These are phyloP conservation scores for Ptychobarbus kaznakovi DNA, from an alignment of 2,797 vertebrate species.

Conservation along the genomic window DNA sequence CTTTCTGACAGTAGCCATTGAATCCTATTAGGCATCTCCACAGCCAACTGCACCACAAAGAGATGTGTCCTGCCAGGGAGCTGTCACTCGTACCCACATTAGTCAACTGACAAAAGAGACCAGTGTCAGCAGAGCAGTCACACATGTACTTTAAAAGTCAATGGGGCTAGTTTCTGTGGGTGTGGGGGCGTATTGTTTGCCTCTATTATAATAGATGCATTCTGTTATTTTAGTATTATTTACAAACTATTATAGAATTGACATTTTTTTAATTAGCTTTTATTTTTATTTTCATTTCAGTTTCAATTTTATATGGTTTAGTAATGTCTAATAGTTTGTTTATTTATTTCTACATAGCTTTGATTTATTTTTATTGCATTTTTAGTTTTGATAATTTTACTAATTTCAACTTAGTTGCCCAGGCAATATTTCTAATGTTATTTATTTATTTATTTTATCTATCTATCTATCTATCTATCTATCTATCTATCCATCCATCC, in stretches of 20 bases:
- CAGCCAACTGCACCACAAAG: slow-evolving; percentile 18
- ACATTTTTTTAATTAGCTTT: neutral
- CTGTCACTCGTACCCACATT: neutral
- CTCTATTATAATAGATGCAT: slow-evolving; percentile 13
- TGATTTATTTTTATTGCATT: too few species aligned
- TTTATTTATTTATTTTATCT: too few species aligned
- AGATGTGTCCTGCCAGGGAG: slow-evolving; percentile 8
- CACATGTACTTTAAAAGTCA: slow-evolving; percentile 6
- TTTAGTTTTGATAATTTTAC: too few species aligned
- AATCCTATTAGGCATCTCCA: slow-evolving; percentile 23
- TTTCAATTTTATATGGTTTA: too few species aligned
- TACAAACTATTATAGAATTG: neutral
- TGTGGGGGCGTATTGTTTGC: slow-evolving; percentile 2
- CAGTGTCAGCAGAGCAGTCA: neutral
- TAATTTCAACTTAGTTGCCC: too few species aligned
- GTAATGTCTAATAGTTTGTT: too few species aligned
- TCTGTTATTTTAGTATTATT: neutral
- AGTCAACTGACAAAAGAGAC: slow-evolving; percentile 13
- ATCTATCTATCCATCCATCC: too few species aligned
- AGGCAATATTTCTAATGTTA: too few species aligned
- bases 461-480: too few species aligned
- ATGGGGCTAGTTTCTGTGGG: neutral
- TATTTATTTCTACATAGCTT: too few species aligned
- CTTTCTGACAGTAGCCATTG: slow-evolving; percentile 33
- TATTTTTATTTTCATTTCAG: too few species aligned